phyloP scores from a whole-genome alignment of 2,888 invertebrate species.

The Pinctada fucata region DNA sequence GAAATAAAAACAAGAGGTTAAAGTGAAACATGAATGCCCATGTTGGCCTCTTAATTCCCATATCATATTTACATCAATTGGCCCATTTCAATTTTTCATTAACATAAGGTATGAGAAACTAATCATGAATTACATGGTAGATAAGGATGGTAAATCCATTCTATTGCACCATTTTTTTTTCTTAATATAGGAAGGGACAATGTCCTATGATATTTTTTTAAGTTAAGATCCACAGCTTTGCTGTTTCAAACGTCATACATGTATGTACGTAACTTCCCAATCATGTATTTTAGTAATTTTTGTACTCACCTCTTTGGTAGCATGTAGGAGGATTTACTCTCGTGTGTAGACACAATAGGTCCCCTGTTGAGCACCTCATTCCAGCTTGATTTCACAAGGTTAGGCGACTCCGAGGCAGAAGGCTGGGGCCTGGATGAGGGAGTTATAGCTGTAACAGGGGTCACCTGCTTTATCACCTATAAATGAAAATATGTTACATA shows the following conservation, averaged over 20 bases:
- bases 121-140: no score
- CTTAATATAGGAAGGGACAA: no score
- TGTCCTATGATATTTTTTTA: no score
- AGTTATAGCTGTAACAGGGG: slow-evolving; percentile 69
- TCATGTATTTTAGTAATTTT: no score
- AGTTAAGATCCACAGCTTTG: no score
- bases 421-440: slow-evolving; percentile 63
- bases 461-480: slow-evolving; percentile 49
- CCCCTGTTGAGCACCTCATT: background rate
- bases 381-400: background rate
- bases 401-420: slow-evolving; percentile 35
- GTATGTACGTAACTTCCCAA: no score
- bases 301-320: background rate
- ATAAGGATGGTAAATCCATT: no score
- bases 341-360: background rate
- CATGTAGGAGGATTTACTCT: background rate
- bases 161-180: no score
- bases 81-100: no score
- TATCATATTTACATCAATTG: no score
- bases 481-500: background rate
- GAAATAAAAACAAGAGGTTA: background rate
- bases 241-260: no score
- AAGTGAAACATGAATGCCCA: slow-evolving; percentile 2
- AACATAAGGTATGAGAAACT: no score
- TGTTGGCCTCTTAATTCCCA: background rate